Percentiles rank a stretch among this genome's conserved stretches.
These are phyloP conservation scores for Oryctes rhinoceros DNA, from an alignment of 1,140 invertebrate species.

Conservation along the genomic window DNA sequence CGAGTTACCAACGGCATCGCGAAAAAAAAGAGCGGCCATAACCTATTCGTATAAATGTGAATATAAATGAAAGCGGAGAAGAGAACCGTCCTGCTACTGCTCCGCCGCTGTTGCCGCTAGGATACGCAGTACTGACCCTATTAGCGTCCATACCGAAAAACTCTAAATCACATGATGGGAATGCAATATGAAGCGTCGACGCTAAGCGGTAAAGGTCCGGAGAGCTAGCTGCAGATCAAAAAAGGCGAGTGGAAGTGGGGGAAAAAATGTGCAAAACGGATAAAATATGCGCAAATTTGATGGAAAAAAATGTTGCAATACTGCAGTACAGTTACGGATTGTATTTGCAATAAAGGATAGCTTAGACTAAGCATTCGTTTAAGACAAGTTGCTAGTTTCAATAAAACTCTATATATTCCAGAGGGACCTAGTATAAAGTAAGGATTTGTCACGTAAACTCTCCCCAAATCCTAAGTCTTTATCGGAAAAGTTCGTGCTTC, in stretches of 20 bases:
- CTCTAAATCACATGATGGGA: conserved; percentile 10
- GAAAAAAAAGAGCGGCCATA: not conserved
- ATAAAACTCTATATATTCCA: no score
- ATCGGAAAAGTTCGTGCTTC: no score
- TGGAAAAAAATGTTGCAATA: not conserved
- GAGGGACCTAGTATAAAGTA: no score
- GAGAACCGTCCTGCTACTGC: not conserved
- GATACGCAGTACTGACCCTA: not conserved
- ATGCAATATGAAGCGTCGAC: not conserved
- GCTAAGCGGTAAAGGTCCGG: not conserved
- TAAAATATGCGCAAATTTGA: not conserved
- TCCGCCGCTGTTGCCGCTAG: not conserved
- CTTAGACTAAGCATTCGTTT: no score
- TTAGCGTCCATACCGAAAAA: conserved; percentile 9
- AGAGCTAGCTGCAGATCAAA: not conserved
- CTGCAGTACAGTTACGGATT: not conserved
- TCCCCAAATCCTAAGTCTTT: no score
- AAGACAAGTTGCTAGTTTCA: no score
- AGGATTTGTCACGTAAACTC: no score
- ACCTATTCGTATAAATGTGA: conserved; percentile 4
- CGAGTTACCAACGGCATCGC: conserved; percentile 6
- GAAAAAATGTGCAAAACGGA: not conserved
- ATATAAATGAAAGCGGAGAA: not conserved
- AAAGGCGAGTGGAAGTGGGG: not conserved
- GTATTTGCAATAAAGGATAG: no score